phyloP scores from a whole-genome alignment of 2,888 invertebrate genomes.

The Orthosia cruda region DNA sequence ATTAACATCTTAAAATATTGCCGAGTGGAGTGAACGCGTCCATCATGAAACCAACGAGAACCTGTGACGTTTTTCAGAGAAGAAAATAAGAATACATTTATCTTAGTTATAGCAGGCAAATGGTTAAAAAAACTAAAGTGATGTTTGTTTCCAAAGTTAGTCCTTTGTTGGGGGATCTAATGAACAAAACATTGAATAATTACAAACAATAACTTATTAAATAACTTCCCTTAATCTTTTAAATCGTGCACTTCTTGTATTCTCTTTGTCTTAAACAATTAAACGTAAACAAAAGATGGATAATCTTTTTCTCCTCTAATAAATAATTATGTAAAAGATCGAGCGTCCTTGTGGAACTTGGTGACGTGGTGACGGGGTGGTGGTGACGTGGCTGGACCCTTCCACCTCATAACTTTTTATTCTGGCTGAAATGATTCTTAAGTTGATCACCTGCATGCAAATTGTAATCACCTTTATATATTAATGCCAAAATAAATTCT shows the following conservation, averaged over 20 bases:
- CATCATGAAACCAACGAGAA: constrained; percentile 79
- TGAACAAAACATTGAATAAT: constrained; percentile 25
- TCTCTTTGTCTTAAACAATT: constrained; percentile 49
- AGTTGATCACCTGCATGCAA: constrained; percentile 79
- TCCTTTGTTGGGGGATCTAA: not conserved
- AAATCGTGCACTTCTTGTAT: constrained; percentile 38
- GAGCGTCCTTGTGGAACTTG: constrained; percentile 38
- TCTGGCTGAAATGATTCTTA: constrained; percentile 74
- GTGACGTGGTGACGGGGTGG: no score
- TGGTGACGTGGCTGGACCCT: constrained; percentile 37
- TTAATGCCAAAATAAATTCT: constrained; percentile 72
- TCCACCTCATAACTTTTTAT: constrained; percentile 78
- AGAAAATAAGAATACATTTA: constrained; percentile 76
- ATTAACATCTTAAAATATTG: constrained; percentile 84
- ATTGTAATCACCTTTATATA: constrained; percentile 71
- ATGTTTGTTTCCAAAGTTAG: constrained; percentile 24
- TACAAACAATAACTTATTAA: constrained; percentile 32
- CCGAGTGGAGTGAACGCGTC: constrained; percentile 75
- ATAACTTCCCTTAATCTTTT: constrained; percentile 13
- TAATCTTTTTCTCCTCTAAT: constrained; percentile 37
- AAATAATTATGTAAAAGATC: constrained; percentile 30
- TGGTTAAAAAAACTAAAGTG: no score
- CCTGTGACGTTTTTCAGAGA: constrained; percentile 76
- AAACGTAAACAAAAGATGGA: constrained; percentile 30
- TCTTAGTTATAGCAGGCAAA: constrained; percentile 71